These are phyloP conservation scores for Resseliella maxima DNA, from an alignment of 2,888 invertebrate genomes.

Conservation along the genomic window DNA sequence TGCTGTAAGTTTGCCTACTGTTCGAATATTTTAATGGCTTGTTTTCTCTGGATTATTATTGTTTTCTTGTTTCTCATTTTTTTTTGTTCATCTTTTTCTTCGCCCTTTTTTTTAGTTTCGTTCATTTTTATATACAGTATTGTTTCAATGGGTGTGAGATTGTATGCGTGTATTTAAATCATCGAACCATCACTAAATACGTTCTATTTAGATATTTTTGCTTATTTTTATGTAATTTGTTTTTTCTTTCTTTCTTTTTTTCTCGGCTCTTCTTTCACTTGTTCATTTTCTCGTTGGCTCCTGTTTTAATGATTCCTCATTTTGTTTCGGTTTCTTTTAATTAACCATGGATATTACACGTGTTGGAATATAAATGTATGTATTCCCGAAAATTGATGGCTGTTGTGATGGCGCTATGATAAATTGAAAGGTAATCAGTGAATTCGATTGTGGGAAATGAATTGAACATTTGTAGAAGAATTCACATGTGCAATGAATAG, in stretches of 20 bases:
- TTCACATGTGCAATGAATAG: background rate
- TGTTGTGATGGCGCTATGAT: background rate
- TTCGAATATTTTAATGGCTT: background rate
- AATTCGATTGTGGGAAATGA: background rate
- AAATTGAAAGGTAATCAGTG: slow-evolving; percentile 8
- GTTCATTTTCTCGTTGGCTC: background rate
- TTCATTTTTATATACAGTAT: background rate
- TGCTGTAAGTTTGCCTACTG: background rate
- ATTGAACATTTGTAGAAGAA: background rate
- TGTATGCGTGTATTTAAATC: background rate
- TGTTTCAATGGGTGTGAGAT: background rate
- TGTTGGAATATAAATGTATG: background rate
- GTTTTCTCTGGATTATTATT: slow-evolving; percentile 31
- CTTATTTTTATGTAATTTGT: background rate
- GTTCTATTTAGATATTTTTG: background rate
- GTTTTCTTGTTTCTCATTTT: background rate
- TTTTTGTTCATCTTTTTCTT: background rate
- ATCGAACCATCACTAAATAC: slow-evolving; percentile 16
- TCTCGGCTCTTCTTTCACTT: background rate
- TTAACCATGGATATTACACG: background rate
- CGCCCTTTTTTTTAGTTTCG: background rate
- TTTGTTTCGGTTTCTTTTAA: background rate
- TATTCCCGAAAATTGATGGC: background rate
- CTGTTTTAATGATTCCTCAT: background rate
- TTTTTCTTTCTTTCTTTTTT: background rate